phyloP scores from a whole-genome alignment of 2,113 vertebrate genomes.

The Urocolius indicus region DNA sequence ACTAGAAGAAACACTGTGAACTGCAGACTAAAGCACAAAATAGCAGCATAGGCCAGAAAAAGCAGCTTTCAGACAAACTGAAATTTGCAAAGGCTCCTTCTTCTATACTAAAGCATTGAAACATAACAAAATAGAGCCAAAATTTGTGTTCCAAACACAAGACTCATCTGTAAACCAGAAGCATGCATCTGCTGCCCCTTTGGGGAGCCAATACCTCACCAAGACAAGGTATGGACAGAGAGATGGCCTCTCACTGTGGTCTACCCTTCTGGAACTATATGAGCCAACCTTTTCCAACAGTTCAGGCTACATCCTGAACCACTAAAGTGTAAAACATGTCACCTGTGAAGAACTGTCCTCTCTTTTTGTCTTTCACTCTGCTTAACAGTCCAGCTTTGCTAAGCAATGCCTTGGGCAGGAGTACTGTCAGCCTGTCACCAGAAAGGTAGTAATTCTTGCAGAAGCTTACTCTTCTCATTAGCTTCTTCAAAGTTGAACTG shows the following conservation, averaged over 20 bases:
- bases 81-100: neutral
- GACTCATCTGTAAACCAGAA: neutral
- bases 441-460: neutral
- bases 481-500: neutral
- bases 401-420: neutral
- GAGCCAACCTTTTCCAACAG: neutral
- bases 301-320: neutral
- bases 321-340: neutral
- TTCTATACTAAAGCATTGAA: neutral
- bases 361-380: neutral
- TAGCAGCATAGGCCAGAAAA: neutral
- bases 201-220: neutral
- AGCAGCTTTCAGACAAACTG: neutral
- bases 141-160: neutral
- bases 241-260: neutral
- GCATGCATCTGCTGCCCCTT: neutral
- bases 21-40: neutral
- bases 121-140: neutral
- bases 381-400: neutral
- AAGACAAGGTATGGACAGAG: neutral
- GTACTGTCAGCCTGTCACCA: neutral
- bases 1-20: neutral
- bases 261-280: neutral
- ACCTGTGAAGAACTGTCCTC: neutral
- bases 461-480: neutral